These are phyloP conservation scores for Conistra vaccinii DNA, from an alignment of 2,888 invertebrate species.

Conservation along the genomic window DNA sequence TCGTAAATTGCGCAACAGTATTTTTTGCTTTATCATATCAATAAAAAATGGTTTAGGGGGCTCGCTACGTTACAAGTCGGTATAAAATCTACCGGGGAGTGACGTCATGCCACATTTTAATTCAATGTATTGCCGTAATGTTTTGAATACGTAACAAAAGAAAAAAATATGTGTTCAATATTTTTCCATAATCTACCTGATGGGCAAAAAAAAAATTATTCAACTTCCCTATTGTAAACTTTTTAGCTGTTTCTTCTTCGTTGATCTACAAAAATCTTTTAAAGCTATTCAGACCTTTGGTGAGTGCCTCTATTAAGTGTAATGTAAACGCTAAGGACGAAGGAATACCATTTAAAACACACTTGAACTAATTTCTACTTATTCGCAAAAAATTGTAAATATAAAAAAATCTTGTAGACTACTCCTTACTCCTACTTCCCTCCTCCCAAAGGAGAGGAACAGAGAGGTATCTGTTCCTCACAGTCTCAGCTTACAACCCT, in stretches of 20 bases:
- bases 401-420: neutral
- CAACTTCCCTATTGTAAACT: too few relatives aligned
- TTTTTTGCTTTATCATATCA: too few relatives aligned
- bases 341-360: neutral
- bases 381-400: neutral
- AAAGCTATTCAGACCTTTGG: neutral
- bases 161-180: too few relatives aligned
- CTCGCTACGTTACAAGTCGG: too few relatives aligned
- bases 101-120: too few relatives aligned
- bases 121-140: too few relatives aligned
- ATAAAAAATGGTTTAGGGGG: too few relatives aligned
- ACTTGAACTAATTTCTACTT: neutral
- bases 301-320: neutral
- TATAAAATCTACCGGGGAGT: too few relatives aligned
- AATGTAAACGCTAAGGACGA: neutral
- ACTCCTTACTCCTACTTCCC: neutral
- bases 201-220: too few relatives aligned
- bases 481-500: constrained; percentile 48
- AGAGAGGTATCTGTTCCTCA: constrained; percentile 43
- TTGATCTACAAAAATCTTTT: neutral
- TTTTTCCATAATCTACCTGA: too few relatives aligned
- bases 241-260: neutral
- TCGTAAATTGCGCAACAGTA: too few relatives aligned
- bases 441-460: constrained; percentile 27
- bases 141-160: too few relatives aligned